phyloP scores from a whole-genome alignment of 1,140 invertebrate species.

The Dendrolimus kikuchii region DNA sequence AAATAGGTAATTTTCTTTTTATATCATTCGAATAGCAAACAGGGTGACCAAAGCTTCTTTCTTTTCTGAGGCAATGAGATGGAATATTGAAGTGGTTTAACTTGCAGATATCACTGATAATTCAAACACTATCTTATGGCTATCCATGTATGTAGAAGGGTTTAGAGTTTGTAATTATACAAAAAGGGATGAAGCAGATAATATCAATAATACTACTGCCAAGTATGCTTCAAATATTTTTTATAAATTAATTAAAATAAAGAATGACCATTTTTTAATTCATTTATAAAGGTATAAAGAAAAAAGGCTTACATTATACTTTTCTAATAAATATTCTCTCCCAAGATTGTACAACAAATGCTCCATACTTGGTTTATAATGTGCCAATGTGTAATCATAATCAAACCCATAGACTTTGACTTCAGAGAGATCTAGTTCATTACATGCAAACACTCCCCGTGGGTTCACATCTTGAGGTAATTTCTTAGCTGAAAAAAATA shows the following conservation, averaged over 20 bases:
- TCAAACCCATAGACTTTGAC: slow-evolving; percentile 98
- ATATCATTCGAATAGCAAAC: too few relatives aligned
- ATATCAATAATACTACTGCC: not conserved
- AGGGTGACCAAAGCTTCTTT: too few relatives aligned
- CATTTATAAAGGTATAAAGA: not conserved
- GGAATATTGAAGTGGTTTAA: too few relatives aligned
- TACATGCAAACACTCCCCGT: slow-evolving; percentile 95
- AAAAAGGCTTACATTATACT: slow-evolving; percentile 83
- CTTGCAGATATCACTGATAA: too few relatives aligned
- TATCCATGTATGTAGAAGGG: too few relatives aligned
- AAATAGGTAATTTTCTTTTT: too few relatives aligned
- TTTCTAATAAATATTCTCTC: slow-evolving; percentile 87
- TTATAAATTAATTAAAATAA: not conserved
- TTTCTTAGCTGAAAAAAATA: slow-evolving; percentile 82
- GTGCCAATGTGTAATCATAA: slow-evolving; percentile 98
- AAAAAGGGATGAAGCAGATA: too few relatives aligned
- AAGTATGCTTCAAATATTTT: not conserved
- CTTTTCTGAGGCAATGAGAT: too few relatives aligned
- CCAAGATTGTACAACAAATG: slow-evolving; percentile 94
- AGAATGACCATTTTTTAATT: too few relatives aligned
- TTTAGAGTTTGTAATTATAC: too few relatives aligned
- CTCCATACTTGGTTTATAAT: slow-evolving; percentile 93
- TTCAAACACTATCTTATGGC: too few relatives aligned
- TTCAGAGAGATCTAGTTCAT: slow-evolving; percentile 93
- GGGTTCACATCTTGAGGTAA: slow-evolving; percentile 89